Evolutionary conservation across 1,140 invertebrate genomes (phyloP), one percentile per base, ranked within the genome.

Genomic region (Penaeus indicus): DNA sequence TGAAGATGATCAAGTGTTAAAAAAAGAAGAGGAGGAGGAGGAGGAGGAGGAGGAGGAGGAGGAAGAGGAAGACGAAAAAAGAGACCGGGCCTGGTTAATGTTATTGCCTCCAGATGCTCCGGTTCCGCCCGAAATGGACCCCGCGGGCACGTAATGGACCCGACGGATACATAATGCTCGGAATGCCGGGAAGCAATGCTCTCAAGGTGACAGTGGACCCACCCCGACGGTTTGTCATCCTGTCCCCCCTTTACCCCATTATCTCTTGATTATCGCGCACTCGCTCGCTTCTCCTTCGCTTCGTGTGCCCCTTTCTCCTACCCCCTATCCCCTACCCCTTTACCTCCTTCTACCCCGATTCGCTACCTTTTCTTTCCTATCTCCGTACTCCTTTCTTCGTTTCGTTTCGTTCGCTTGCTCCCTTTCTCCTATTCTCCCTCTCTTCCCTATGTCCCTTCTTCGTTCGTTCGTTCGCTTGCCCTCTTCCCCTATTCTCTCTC

Each of bases 61-160:
- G 4, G 47, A 47, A 4, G 54, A 54, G 16, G 11, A 13, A 54
- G 54, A 54, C 1, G 11, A 54, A 54, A 54, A 54, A 54, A 13
- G 54, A 54, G 54, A 16, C 16, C 54, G 10, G 54, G 54, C 81
- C 79, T 84, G 81, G 86, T 88, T 88, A 88, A 88, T 88, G 86
- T 88, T 88, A 88, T 88, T 88, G 86, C 86, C 86, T 84, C 72
- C 67, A 63, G 81, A 79, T 84, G 81, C 80, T 83, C 81, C 38
- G 82, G 69, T 62, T 78, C 80, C 81, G 54, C 54, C 69, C 62
- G 81, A 84, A 88, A 84, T 82, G 86, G 86, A 88, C 86, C 86
- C 86, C 54, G 21, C 81, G 81, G 86, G 86, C 78, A 78, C 80
- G 60, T 84, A 77, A 84, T 78, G 54, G 80, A 75, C 54, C 86